Evolutionary conservation across 2,888 invertebrate species (phyloP), one percentile per base, ranked within the genome.

Genomic region (Aporophyla lueneburgensis): DNA sequence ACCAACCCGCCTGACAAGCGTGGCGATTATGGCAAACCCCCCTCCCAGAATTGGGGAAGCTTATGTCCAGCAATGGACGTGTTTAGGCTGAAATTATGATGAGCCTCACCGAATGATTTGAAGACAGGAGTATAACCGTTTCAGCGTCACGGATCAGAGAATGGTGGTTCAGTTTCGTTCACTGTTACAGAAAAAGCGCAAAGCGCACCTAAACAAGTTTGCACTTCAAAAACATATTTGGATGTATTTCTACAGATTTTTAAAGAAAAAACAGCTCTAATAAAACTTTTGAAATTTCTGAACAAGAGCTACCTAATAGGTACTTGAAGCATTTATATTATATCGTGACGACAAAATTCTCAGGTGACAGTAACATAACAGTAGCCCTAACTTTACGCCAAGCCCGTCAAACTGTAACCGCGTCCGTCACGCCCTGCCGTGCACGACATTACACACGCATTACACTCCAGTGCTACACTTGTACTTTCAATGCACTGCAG

Each of bases 401-500:
- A 76, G 81, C 66, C 66, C 74, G 81, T 79, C 77, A 78, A 81
- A 67, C 78, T 76, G 69, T 67, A 63, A 77, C 82, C 86, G 77
- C 76, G 59, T 76, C 83, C 82, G 90, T 91, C 86, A 90, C 84
- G 89, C 90, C 84, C 80, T 84, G 78, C 78, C 77, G 79, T 87
- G 89, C 89, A 70, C 81, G 69, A 85, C 86, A 88, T 81, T 81
- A 84, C 80, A 80, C 83, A 76, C 77, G 69, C 71, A 72, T 70
- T 80, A 79, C 76, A 74, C 78, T 75, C 51, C 69, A 81, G 68
- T 69, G 59, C 69, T 66, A 61, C 73, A 91, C 91, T 92, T 91
- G 82, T 87, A 89, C 93, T 92, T 93, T 93, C 91, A 78, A 80
- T 87, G 89, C 89, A 89, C 84, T 79, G 75, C 76, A 84, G 67